A percentile compares a stretch with the other conserved stretches of the same genome.
Conservation (phyloP, 2,797 vertebrate species). For the Tauraco hartlaubi region DNA sequence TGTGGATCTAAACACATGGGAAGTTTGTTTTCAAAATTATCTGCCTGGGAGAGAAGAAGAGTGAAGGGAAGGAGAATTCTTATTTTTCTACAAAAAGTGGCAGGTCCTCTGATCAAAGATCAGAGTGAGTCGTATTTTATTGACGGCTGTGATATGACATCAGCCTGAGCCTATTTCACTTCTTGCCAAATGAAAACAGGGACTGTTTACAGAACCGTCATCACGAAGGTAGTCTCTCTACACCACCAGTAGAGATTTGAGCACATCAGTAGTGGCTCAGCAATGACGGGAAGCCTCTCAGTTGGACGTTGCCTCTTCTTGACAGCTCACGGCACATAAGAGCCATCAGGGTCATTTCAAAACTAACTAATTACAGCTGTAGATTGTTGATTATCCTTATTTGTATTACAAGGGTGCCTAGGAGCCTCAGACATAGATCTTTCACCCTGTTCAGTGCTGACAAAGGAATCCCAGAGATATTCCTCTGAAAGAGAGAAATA, state of each 20-base stretch:
- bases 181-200: neutral
- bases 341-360: neutral
- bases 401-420: neutral
- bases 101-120: neutral
- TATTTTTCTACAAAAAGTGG: neutral
- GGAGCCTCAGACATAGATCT: neutral
- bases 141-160: constrained; percentile 10
- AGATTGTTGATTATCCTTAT: neutral
- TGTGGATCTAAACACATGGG: neutral
- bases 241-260: neutral
- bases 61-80: neutral
- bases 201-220: neutral
- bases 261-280: neutral
- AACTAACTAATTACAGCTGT: neutral
- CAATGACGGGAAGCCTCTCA: neutral
- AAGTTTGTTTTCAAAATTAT: neutral
- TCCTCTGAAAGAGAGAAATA: neutral
- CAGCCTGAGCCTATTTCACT: neutral
- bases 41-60: neutral
- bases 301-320: neutral
- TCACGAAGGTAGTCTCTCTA: neutral
- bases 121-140: neutral
- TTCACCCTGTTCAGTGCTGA: neutral
- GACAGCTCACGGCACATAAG: neutral
- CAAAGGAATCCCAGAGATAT: neutral